Conservation (phyloP, 2,113 vertebrate species). For the Cyprinodon tularosa region DNA sequence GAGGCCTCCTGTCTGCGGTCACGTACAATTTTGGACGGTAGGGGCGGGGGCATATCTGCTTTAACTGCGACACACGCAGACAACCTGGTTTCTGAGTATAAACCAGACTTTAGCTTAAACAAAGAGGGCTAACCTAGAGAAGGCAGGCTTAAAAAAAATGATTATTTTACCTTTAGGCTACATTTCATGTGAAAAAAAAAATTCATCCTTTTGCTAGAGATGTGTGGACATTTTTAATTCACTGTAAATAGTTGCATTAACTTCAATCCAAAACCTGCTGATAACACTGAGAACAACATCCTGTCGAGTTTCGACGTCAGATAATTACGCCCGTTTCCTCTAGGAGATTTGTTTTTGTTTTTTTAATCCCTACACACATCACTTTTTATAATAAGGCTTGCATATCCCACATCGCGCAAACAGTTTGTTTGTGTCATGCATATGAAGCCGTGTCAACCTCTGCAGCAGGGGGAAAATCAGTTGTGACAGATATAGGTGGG, state of each 20-base stretch:
- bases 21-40: too few relatives aligned
- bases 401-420: constrained; percentile 4
- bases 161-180: not conserved
- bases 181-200: not conserved
- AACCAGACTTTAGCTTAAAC: too few relatives aligned
- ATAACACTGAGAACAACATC: constrained; percentile 28
- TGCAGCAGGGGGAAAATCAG: constrained; percentile 36
- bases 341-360: constrained; percentile 2
- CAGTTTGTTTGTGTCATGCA: constrained; percentile 23
- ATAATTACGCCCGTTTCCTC: constrained; percentile 2
- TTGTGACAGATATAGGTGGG: constrained; percentile 52
- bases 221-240: not conserved
- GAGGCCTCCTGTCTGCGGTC: too few relatives aligned
- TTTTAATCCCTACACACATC: constrained; percentile 8
- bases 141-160: too few relatives aligned
- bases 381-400: constrained; percentile 23
- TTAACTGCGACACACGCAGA: too few relatives aligned
- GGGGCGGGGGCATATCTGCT: too few relatives aligned
- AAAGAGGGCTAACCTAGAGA: too few relatives aligned
- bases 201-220: not conserved
- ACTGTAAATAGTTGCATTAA: constrained; percentile 12
- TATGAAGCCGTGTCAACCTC: not conserved
- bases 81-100: too few relatives aligned
- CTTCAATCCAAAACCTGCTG: constrained; percentile 23
- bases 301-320: constrained; percentile 11